Percentiles rank a stretch among this genome's conserved stretches.
phyloP scores from a whole-genome alignment of 2,888 invertebrate species.

The Tipula lateralis region DNA sequence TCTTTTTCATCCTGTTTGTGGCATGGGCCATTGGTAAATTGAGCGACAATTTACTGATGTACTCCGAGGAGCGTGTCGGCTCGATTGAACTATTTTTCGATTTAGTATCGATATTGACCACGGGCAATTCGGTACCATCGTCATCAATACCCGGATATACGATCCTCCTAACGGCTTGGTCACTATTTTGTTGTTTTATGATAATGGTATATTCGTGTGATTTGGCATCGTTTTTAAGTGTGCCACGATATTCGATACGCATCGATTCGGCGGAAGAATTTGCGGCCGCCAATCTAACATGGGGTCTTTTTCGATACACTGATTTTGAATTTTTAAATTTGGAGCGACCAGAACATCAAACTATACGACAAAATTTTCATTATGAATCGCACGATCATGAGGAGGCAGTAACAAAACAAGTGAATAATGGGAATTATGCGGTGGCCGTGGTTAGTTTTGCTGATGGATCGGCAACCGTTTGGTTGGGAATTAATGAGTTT shows the following conservation, averaged over 20 bases:
- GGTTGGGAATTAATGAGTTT: not conserved
- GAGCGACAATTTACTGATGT: not conserved
- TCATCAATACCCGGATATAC: not conserved
- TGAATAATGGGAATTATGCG: constrained; percentile 16
- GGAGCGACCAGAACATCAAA: not conserved
- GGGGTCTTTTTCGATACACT: not conserved
- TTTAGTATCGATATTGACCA: not conserved
- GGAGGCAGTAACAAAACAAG: not conserved
- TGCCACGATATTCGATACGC: not conserved
- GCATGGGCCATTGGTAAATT: not conserved
- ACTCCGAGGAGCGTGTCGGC: not conserved
- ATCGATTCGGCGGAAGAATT: constrained; percentile 26
- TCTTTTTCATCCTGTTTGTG: not conserved
- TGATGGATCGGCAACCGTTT: not conserved
- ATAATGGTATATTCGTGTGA: not conserved
- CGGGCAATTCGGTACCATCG: not conserved
- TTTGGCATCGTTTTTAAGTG: constrained; percentile 26
- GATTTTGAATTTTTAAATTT: constrained; percentile 29
- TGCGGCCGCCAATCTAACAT: not conserved
- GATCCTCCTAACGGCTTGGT: not conserved
- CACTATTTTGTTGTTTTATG: not conserved
- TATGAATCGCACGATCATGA: not conserved
- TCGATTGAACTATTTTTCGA: not conserved
- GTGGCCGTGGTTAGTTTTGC: not conserved
- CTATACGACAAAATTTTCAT: not conserved